phyloP scores from a whole-genome alignment of 1,140 invertebrate genomes.

The Pomacea maculata region DNA sequence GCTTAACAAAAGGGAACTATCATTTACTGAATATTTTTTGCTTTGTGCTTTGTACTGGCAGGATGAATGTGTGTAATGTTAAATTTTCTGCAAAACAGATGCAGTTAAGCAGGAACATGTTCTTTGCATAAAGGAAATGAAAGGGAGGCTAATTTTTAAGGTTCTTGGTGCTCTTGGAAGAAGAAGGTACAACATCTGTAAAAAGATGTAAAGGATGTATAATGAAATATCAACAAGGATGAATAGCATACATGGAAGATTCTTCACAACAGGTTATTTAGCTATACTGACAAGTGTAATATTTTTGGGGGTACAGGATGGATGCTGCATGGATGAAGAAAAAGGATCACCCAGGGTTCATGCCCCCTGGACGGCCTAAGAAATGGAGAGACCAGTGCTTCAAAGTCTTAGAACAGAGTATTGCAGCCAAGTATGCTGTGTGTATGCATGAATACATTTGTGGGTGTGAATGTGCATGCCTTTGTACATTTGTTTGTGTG shows the following conservation, averaged over 20 bases:
- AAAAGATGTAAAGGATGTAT: no score
- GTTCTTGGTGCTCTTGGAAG: no score
- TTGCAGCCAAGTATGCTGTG: slow-evolving; percentile 64
- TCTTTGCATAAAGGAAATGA: no score
- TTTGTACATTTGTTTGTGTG: neutral
- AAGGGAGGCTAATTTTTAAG: no score
- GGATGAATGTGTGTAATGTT: neutral
- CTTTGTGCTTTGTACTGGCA: neutral
- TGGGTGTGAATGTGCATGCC: neutral
- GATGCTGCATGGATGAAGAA: slow-evolving; percentile 56
- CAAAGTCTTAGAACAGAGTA: slow-evolving; percentile 81
- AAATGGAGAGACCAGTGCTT: slow-evolving; percentile 87
- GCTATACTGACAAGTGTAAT: neutral
- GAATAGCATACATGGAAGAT: no score
- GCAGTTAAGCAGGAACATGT: no score
- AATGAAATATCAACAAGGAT: no score
- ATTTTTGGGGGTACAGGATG: slow-evolving; percentile 43
- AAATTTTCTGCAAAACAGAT: neutral
- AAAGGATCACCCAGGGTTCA: slow-evolving; percentile 73
- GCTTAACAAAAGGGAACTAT: neutral
- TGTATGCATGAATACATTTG: slow-evolving; percentile 5
- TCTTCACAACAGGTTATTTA: no score
- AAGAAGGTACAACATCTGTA: no score
- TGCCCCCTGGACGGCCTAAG: slow-evolving; percentile 93
- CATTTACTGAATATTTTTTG: neutral